phyloP scores from a whole-genome alignment of 2,888 invertebrate species.

The Neria commutata region DNA sequence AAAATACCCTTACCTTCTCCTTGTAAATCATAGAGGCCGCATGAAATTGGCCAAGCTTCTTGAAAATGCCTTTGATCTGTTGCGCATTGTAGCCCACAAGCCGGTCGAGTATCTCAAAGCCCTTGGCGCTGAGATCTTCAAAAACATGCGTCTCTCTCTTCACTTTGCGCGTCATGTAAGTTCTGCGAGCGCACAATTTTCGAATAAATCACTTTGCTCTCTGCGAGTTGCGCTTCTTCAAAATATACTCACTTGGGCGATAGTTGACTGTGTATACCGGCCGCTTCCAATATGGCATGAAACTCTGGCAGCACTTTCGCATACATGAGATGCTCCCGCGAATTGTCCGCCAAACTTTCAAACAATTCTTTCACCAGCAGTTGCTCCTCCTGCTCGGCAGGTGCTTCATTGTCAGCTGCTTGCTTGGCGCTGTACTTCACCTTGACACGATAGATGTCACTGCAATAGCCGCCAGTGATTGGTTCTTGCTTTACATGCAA shows the following conservation, averaged over 20 bases:
- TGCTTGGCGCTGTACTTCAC: constrained; percentile 37
- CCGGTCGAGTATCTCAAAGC: constrained; percentile 62
- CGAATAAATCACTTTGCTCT: background rate
- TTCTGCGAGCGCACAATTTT: background rate
- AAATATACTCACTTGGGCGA: constrained; percentile 11
- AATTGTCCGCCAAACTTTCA: background rate
- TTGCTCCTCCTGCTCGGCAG: background rate
- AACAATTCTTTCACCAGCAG: constrained; percentile 17
- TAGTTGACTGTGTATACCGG: background rate
- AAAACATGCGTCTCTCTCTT: constrained; percentile 9
- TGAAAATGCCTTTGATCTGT: constrained; percentile 60
- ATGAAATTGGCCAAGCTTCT: constrained; percentile 63
- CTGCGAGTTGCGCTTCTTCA: background rate
- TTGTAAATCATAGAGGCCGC: constrained; percentile 62
- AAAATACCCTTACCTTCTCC: constrained; percentile 58
- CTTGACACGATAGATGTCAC: constrained; percentile 43
- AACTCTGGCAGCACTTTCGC: constrained; percentile 11
- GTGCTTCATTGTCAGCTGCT: background rate
- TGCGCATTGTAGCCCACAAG: constrained; percentile 61
- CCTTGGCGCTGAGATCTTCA: constrained; percentile 54
- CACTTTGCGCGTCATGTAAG: background rate
- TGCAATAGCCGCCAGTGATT: constrained; percentile 51
- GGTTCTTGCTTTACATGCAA: constrained; percentile 25
- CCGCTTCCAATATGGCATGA: background rate
- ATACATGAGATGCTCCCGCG: constrained; percentile 20